Conservation (phyloP, 2,113 vertebrate species). For the Poeciliopsis occidentalis region DNA sequence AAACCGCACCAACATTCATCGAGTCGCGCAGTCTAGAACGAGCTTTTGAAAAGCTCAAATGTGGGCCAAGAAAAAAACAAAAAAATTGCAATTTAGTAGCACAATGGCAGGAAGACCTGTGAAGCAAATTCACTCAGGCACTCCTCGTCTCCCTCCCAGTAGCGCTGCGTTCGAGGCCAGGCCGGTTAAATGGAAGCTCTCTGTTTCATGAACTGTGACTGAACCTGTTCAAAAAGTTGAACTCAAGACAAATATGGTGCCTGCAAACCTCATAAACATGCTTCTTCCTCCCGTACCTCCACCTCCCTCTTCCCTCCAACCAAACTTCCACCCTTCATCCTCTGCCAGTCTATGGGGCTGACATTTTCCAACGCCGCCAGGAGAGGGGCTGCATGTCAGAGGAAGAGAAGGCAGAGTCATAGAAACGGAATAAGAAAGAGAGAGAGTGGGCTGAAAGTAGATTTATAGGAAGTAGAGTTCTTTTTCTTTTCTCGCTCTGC, state of each 20-base stretch:
- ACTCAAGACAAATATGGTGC: constrained; percentile 69
- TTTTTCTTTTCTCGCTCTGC: background rate
- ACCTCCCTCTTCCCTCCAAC: background rate
- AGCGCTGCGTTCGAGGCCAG: background rate
- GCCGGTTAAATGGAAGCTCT: constrained; percentile 54
- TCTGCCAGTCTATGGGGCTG: constrained; percentile 65
- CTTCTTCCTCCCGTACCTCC: constrained; percentile 46
- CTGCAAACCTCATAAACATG: constrained; percentile 61
- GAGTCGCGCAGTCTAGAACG: background rate
- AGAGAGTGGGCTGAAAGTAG: constrained; percentile 31
- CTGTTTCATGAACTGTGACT: constrained; percentile 73
- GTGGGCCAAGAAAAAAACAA: background rate
- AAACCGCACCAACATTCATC: background rate
- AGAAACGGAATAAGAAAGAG: constrained; percentile 16
- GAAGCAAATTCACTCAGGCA: background rate
- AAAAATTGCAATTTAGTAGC: background rate
- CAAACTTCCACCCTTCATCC: constrained; percentile 63
- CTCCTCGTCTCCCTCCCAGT: background rate
- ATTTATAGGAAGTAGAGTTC: constrained; percentile 45
- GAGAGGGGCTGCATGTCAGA: constrained; percentile 47
- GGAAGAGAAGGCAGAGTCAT: constrained; percentile 21
- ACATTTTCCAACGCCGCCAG: constrained; percentile 67
- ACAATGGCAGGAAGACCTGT: background rate
- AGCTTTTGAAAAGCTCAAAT: background rate
- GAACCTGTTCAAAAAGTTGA: constrained; percentile 70